Percentiles rank a stretch among this genome's conserved stretches.
phyloP scores from a whole-genome alignment of 92 coral and sea anemone species.

The Blastomussa wellsi region DNA sequence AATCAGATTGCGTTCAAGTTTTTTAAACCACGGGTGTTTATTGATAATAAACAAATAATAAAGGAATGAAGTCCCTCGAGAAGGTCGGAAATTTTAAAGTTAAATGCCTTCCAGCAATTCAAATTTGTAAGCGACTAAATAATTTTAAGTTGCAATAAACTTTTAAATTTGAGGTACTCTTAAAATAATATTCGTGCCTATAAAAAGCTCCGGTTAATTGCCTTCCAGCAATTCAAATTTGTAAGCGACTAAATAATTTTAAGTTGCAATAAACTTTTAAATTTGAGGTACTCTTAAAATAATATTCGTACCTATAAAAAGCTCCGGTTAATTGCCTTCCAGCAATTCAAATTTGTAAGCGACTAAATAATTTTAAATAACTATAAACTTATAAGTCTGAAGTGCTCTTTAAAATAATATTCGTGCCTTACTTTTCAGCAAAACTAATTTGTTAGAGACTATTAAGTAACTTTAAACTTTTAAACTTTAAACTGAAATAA shows the following conservation, averaged over 20 bases:
- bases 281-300: neutral
- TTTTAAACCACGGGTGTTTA: neutral
- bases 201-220: neutral
- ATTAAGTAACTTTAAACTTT: neutral
- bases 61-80: neutral
- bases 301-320: neutral
- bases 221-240: slow-evolving; percentile 6
- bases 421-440: neutral
- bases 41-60: neutral
- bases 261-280: neutral
- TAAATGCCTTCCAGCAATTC: slow-evolving; percentile 2
- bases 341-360: slow-evolving; percentile 9
- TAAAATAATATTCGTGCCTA: neutral
- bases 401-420: neutral
- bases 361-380: slow-evolving; percentile 13
- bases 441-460: neutral
- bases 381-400: neutral
- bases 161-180: neutral
- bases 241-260: slow-evolving; percentile 15
- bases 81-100: neutral
- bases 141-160: neutral
- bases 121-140: slow-evolving; percentile 5
- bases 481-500: neutral
- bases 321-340: neutral
- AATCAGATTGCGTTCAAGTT: neutral